Base-by-base conservation (phyloP, 2,113 vertebrate species). In the Jaculus jaculus region DNA sequence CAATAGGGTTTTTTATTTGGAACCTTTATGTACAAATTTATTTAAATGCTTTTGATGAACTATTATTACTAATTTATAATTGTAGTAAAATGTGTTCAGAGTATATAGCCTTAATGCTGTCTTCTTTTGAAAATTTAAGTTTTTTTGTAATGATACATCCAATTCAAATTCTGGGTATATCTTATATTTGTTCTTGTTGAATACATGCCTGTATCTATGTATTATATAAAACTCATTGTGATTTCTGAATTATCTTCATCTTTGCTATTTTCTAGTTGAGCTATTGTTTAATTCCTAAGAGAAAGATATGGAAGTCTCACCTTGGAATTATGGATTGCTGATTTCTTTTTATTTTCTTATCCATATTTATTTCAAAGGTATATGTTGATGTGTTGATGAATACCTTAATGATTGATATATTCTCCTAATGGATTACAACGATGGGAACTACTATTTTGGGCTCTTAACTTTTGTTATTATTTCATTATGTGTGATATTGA, bases 331-430 rank as follows among this genome's bases (percentile, higher is more conserved):
- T 82, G 9, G 23, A 20, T 73, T 95, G 21, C 60, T 37, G 23
- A 17, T 39, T 91, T 94, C 82, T 82, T 89, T 37, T 94, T 91
- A 20, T 72, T 93, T 94, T 87, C 17, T n/a, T 71, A 73, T 37
- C 15, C 32, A 91, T 88, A 73, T 82, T 88, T 85, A 73, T 65
- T 73, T 93, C 79, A 78, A 72, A 94, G n/a, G 63, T 77, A 23
- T 66, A 12, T 47, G 42, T 47, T 47, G 42, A 47, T 47, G 42
- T 42, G 85, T 42, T 93, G 78, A 66, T 72, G 5, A 75, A 61
- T 89, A 91, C 12, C 78, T 42, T 73, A 63, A 68, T 73, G 54
- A 91, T 61, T 81, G 16, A 8, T 30, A 61, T 84, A 60, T 60
- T 66, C 23, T 65, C 63, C 21, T 91, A 66, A 32, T 91, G 37